Evolutionary conservation across 2,888 invertebrate genomes (phyloP).

Genomic region (Emmelina monodactyla): DNA sequence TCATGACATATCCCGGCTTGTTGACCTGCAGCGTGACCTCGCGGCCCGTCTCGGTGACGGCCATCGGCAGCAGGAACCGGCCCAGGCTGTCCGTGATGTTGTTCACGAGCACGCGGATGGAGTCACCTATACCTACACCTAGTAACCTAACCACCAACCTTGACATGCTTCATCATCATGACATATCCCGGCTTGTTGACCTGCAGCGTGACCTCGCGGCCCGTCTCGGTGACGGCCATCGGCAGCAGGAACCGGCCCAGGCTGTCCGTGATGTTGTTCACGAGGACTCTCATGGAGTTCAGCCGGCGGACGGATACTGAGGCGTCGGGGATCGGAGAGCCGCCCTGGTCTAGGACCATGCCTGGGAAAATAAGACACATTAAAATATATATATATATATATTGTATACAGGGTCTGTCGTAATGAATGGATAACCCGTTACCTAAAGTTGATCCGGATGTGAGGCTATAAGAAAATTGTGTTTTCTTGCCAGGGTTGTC

Average conservation of each 20-base stretch:
- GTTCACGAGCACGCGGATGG: slow-evolving; percentile 27
- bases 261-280: slow-evolving; percentile 32
- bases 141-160: too few species aligned
- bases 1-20: slow-evolving; percentile 67
- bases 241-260: slow-evolving; percentile 56
- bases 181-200: slow-evolving; percentile 70
- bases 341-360: slow-evolving; percentile 65
- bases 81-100: slow-evolving; percentile 47
- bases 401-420: too few species aligned
- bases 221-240: slow-evolving; percentile 40
- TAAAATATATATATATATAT: too few species aligned
- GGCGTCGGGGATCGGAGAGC: slow-evolving; percentile 64
- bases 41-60: slow-evolving; percentile 39
- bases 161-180: slow-evolving; percentile 55
- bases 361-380: slow-evolving; percentile 60
- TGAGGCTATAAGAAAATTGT: too few species aligned
- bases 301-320: slow-evolving; percentile 47
- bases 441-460: too few species aligned
- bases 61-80: slow-evolving; percentile 51
- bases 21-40: slow-evolving; percentile 62
- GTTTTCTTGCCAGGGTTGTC: too few species aligned
- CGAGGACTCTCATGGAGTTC: slow-evolving; percentile 31
- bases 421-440: too few species aligned
- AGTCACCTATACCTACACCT: too few species aligned
- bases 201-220: slow-evolving; percentile 57